Evolutionary conservation across 2,797 vertebrate species (phyloP), one percentile per base, ranked within the genome.

Genomic region (Phrynocephalus forsythii): DNA sequence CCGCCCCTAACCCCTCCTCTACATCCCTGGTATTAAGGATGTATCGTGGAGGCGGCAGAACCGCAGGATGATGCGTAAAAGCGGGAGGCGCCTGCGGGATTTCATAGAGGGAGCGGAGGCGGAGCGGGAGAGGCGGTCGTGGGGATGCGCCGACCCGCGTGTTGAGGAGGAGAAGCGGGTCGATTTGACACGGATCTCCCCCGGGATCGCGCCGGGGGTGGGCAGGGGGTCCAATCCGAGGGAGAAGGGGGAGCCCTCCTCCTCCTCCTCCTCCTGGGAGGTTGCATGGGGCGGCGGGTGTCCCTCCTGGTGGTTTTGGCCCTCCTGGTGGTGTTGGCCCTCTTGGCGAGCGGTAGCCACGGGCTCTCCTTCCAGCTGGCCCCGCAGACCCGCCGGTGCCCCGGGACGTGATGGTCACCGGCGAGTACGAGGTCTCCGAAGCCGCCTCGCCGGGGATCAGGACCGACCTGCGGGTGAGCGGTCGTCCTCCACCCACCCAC

Each of bases 341-440:
- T 83, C 10, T 30, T 7, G 0, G 80, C 52, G 13, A 77, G 83
- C 2, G 20, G 76, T 30, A 66, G 83, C 86, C 83, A 87, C 7
- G 79, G 89, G 0, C 89, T 88, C 3, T 81, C 78, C 60, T 88
- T 88, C 87, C 83, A 88, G 15, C 67, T 88, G 2, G 78, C 91
- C 0, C 63, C 92, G 7, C 85, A 88, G 28, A 28, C 72, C 8
- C 90, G 88, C 56, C 93, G 93, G 44, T 94, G 93, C 48, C 89
- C 78, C 90, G 90, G 73, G 92, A 93, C 68, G 91, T 94, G 30
- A 85, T 88, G 86, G 92, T 94, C 30, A 94, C 92, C 1, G 93
- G 93, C 2, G 89, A 93, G 16, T 94, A 92, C 30, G 89, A 92
- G 48, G 90, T 93, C 67, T 81, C 90, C 0, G 92, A 94, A 50